Base-by-base conservation (phyloP, 2,113 vertebrate genomes). In the Neogobius melanostomus region DNA sequence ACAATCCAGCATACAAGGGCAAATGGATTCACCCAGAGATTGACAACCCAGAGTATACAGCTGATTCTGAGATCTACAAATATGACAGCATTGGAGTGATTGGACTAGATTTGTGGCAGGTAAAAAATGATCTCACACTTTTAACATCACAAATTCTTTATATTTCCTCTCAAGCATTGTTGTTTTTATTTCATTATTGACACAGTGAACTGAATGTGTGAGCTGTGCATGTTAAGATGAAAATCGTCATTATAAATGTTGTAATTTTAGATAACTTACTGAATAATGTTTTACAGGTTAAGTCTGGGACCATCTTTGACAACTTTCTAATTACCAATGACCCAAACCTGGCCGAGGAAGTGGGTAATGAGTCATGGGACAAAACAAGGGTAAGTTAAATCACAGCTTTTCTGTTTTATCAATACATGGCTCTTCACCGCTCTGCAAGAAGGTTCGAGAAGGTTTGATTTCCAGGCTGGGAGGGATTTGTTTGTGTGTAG, bases 241-340 rank as follows among this genome's bases (percentile, higher is more conserved):
- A 3, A 36, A 36, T 36, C 3, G 28, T 21, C 21, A 21, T 21
- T 21, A 21, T 21, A 21, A 21, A 21, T 42, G 21, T 12, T 36
- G 5, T 36, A 42, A 42, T 15, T 28, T 44, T 1, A n/a, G 8
- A 8, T 42, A 36, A 14, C 11, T 43, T 8, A 60, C 12, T 14
- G 6, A 8, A 44, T 15, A 60, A 15, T 61, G 15, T 48, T 64
- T 64, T 48, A 0, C 44, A 95, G 93, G 91, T 95, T 49, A 95
- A 94, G 81, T 96, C 92, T 59, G 94, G 94, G 15, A 94, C 92
- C 2, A 94, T 95, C 73, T 96, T 94, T 84, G 93, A 94, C 69
- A 93, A 94, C 89, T 96, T 96, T 84, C 88, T 96, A 51, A 94
- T 95, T 76, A 92, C 90, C 78, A 92, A 90, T 69, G 91, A 95